Evolutionary conservation across 1,140 invertebrate species (phyloP).

Genomic region (Drosophila leontia): DNA sequence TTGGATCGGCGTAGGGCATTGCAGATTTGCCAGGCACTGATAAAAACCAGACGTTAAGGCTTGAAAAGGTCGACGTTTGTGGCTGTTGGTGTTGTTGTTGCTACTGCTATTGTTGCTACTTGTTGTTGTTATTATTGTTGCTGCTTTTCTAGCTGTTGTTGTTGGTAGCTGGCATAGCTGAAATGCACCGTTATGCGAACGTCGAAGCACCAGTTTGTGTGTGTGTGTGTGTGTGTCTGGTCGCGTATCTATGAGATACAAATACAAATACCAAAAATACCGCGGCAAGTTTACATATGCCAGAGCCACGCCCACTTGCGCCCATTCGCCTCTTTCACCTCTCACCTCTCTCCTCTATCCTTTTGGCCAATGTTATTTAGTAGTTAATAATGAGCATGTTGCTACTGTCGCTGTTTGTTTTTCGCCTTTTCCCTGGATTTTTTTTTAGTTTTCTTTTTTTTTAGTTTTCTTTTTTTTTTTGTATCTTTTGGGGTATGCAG

Average conservation of each 20-base stretch:
- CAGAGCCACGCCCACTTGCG: slow-evolving; percentile 5
- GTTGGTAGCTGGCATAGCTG: slow-evolving; percentile 55
- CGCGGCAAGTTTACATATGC: slow-evolving; percentile 69
- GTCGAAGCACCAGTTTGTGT: not conserved
- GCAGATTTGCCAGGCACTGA: slow-evolving; percentile 74
- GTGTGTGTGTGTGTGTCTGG: slow-evolving; percentile 12
- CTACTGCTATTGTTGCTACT: slow-evolving; percentile 2
- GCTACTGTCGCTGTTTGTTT: slow-evolving; percentile 76
- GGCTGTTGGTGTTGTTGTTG: slow-evolving; percentile 21
- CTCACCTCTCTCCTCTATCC: not conserved
- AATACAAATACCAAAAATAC: slow-evolving; percentile 45
- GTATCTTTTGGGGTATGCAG: no score
- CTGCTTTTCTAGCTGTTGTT: slow-evolving; percentile 7
- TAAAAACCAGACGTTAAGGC: slow-evolving; percentile 74
- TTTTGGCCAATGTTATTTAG: slow-evolving; percentile 78
- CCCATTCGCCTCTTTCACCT: not conserved
- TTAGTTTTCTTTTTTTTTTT: not conserved
- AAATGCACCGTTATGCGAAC: slow-evolving; percentile 77
- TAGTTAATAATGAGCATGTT: slow-evolving; percentile 83
- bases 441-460: not conserved
- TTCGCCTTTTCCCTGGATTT: slow-evolving; percentile 16
- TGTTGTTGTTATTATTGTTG: slow-evolving; percentile 21
- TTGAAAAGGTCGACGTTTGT: slow-evolving; percentile 73
- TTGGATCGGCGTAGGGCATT: slow-evolving; percentile 14
- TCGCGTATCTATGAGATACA: slow-evolving; percentile 79